Conservation (phyloP, 1,140 invertebrate species). For the Plutomurus gul region DNA sequence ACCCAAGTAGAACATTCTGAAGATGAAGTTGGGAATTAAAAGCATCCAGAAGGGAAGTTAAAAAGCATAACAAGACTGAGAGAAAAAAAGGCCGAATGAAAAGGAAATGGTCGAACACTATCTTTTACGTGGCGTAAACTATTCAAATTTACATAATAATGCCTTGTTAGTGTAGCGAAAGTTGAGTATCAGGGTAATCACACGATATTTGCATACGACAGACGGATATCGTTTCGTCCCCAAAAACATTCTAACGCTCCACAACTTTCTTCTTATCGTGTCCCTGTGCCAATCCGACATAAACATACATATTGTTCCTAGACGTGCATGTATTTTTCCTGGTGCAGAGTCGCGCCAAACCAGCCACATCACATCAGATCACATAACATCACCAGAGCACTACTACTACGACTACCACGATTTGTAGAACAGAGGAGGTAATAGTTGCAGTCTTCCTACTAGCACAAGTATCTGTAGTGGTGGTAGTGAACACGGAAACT, state of each 20-base stretch:
- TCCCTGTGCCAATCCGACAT: slow-evolving; percentile 27
- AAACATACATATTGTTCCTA: slow-evolving; percentile 34
- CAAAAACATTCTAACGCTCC: slow-evolving; percentile 17
- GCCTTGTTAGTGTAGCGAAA: slow-evolving; percentile 52
- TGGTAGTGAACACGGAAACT: not conserved
- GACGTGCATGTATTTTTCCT: slow-evolving; percentile 22
- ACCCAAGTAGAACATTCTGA: slow-evolving; percentile 55
- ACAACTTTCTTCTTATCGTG: slow-evolving; percentile 24
- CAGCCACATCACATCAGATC: slow-evolving; percentile 24
- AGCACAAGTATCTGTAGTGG: not conserved
- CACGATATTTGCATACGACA: slow-evolving; percentile 53
- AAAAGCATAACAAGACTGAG: slow-evolving; percentile 48
- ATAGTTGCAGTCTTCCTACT: not conserved
- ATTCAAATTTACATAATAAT: slow-evolving; percentile 55
- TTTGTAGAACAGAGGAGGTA: not conserved
- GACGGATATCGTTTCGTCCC: slow-evolving; percentile 51
- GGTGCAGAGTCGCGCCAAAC: too few relatives aligned
- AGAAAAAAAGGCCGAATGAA: slow-evolving; percentile 39
- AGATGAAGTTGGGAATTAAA: slow-evolving; percentile 55
- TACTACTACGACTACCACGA: not conserved
- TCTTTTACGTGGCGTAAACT: slow-evolving; percentile 55
- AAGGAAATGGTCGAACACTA: slow-evolving; percentile 50
- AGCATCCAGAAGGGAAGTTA: slow-evolving; percentile 53
- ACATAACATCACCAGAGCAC: not conserved
- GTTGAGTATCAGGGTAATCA: slow-evolving; percentile 53